These are phyloP conservation scores for Barnardius zonarius DNA, from an alignment of 2,113 vertebrate genomes.

Conservation along the genomic window DNA sequence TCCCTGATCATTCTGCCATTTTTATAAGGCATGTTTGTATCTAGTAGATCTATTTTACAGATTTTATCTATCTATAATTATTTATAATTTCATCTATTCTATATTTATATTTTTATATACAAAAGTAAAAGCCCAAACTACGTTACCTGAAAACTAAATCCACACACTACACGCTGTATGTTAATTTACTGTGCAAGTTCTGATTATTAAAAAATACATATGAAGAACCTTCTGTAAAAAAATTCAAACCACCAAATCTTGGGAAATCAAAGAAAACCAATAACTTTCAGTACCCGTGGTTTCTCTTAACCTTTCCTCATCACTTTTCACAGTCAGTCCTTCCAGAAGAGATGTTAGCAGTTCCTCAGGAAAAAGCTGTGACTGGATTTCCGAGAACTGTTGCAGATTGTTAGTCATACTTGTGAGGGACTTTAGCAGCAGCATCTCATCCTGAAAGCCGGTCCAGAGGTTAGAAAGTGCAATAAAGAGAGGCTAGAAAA, in stretches of 20 bases:
- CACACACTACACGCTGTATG: neutral
- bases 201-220: neutral
- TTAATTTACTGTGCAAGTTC: neutral
- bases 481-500: slow-evolving; percentile 84
- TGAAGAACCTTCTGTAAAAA: neutral
- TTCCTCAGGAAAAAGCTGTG: slow-evolving; percentile 73
- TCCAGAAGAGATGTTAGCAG: slow-evolving; percentile 75
- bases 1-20: neutral
- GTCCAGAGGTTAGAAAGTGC: slow-evolving; percentile 82
- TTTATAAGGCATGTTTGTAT: neutral
- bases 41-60: neutral
- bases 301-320: slow-evolving; percentile 77
- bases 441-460: slow-evolving; percentile 82
- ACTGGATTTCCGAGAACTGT: slow-evolving; percentile 76
- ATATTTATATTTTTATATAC: neutral
- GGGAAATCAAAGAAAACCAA: neutral
- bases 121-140: neutral
- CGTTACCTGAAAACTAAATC: neutral
- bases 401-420: slow-evolving; percentile 76
- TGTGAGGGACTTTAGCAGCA: slow-evolving; percentile 79
- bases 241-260: neutral
- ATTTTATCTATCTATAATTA: neutral
- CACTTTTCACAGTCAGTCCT: slow-evolving; percentile 79
- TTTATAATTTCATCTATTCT: neutral
- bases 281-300: slow-evolving; percentile 75